Base-by-base conservation (phyloP, 2,888 invertebrate genomes). In the Napeogenes inachia region DNA sequence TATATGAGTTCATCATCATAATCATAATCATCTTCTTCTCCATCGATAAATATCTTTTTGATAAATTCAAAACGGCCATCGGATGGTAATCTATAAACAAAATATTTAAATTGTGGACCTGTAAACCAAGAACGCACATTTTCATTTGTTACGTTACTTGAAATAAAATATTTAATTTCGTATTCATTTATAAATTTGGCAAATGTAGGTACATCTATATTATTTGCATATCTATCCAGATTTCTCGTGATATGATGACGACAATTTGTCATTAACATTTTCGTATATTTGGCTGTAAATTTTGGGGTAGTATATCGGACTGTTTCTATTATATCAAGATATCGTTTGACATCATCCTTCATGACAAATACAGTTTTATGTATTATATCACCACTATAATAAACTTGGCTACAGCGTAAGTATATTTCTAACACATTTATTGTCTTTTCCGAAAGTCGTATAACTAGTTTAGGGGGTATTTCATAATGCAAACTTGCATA, bases 61-160 rank as follows among this genome's bases (percentile, higher is more conserved):
- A 83, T 74, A 57, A 85, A 85, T 63, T 77, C 72, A 68, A 80
- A 81, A 65, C 78, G 78, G 50, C 77, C 77, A 38, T 77, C 71
- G 67, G 70, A 69, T 3, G 82, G 84, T 66, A 87, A 71, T 62
- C 71, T 71, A 57, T 70, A 66, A 38, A 87, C 68, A 60, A 21
- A 21, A 56, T 71, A 63, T 67, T 76, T 73, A 21, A 87, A 65
- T 54, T 73, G 77, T 1, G 74, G 66, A 53, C 73, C 71, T 5
- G 45, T 65, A 50, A 77, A 75, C 66, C 75, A 75, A 30, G 61
- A 42, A 33, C 65, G 64, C 58, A 76, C 59, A 13, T 73, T 68
- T 13, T 47, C 46, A 21, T 69, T 66, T 50, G 68, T 71, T 30
- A 71, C 68, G 64, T 78, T 73, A 57, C 73, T 69, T 42, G 73